Evolutionary conservation across 2,113 vertebrate species (phyloP).

Genomic region (Centropus unirufus): DNA sequence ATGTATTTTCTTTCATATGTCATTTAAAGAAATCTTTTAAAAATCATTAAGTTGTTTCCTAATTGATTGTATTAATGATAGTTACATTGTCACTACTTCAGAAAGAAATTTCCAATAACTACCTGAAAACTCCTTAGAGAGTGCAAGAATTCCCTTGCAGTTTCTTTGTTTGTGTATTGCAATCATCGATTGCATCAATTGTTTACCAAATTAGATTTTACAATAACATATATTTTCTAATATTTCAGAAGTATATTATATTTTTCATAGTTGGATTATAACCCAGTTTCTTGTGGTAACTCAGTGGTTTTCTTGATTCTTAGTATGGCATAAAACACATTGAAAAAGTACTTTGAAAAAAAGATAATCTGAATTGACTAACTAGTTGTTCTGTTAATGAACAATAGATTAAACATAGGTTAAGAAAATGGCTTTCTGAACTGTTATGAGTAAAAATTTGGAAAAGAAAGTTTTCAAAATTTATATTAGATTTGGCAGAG

Average conservation of each 20-base stretch:
- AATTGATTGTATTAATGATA: too few relatives aligned
- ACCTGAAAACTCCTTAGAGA: too few relatives aligned
- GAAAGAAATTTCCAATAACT: too few relatives aligned
- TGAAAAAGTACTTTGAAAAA: background rate
- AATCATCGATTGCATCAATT: constrained; percentile 52
- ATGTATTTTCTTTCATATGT: too few relatives aligned
- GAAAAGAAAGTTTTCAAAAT: background rate
- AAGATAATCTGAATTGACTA: background rate
- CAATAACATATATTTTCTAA: constrained; percentile 42
- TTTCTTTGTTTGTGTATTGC: constrained; percentile 61
- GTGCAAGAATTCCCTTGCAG: background rate
- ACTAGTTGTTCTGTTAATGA: background rate
- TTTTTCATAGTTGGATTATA: background rate
- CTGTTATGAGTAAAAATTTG: background rate
- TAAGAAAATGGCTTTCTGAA: background rate
- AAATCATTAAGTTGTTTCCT: too few relatives aligned
- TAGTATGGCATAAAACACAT: background rate
- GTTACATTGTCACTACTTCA: too few relatives aligned
- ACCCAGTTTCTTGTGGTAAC: background rate
- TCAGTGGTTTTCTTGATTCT: background rate
- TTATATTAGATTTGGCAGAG: background rate
- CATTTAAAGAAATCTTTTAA: too few relatives aligned
- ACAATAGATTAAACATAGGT: background rate
- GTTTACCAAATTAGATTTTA: constrained; percentile 42
- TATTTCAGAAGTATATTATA: constrained; percentile 30